Conservation (phyloP, 1,140 invertebrate species). For the Panagrolaimus sp. region DNA sequence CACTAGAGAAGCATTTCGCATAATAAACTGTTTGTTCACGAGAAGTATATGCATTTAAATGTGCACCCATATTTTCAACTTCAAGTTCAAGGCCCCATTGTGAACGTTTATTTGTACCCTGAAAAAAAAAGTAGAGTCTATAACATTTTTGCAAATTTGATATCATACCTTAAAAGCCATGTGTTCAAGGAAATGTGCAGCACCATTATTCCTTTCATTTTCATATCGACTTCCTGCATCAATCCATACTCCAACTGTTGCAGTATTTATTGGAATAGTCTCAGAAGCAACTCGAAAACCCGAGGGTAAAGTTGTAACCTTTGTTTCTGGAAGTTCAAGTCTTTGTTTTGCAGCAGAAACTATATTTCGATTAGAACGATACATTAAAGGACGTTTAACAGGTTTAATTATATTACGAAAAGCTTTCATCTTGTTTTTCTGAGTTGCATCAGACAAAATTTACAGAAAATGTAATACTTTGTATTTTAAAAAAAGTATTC, state of each 20-base stretch:
- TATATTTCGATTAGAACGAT: too few relatives aligned
- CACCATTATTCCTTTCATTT: conserved; percentile 87
- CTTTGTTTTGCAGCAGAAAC: not conserved
- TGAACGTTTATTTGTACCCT: conserved; percentile 88
- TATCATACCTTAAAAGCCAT: conserved; percentile 88
- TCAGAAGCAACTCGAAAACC: conserved; percentile 90
- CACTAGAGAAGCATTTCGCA: conserved; percentile 89
- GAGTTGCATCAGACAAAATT: too few relatives aligned
- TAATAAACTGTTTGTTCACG: conserved; percentile 99
- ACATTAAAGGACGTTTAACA: too few relatives aligned
- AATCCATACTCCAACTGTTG: conserved; percentile 95
- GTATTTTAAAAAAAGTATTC: too few relatives aligned
- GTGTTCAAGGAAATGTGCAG: conserved; percentile 99
- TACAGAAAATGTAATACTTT: too few relatives aligned
- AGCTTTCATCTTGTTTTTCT: too few relatives aligned
- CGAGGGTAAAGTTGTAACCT: conserved; percentile 75
- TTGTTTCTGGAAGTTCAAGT: conserved; percentile 71
- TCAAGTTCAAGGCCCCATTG: conserved; percentile 91
- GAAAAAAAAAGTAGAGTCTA: conserved; percentile 29
- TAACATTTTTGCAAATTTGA: not conserved
- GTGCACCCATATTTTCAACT: conserved; percentile 97
- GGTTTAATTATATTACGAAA: too few relatives aligned
- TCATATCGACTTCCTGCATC: conserved; percentile 97
- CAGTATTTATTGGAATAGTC: conserved; percentile 86
- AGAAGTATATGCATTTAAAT: conserved; percentile 97